Conservation (phyloP, 2,113 vertebrate species). For the Megaceryle maxima region DNA sequence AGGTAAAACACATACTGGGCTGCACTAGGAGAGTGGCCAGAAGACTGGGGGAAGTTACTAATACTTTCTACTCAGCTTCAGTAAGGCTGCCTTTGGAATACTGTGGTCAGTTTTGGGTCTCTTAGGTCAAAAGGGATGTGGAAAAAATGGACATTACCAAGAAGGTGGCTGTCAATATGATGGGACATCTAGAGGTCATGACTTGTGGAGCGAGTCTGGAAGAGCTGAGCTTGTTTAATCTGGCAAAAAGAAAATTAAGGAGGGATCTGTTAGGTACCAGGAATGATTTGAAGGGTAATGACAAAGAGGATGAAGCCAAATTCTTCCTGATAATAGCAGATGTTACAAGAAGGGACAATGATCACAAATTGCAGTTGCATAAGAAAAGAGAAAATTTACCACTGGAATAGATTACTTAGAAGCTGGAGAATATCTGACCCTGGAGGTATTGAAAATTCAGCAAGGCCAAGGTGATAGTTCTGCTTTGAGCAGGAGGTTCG, state of each 20-base stretch:
- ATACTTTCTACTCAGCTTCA: not conserved
- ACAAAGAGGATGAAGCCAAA: not conserved
- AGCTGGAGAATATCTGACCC: not conserved
- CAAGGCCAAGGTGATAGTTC: not conserved
- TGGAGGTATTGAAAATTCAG: not conserved
- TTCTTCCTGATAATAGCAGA: not conserved
- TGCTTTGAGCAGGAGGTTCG: not conserved
- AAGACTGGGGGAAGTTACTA: not conserved
- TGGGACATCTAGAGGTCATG: not conserved
- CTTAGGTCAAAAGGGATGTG: not conserved
- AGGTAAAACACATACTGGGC: not conserved
- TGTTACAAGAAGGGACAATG: not conserved
- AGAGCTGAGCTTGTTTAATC: not conserved
- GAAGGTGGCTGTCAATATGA: not conserved
- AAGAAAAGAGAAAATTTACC: not conserved
- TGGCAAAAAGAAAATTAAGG: not conserved
- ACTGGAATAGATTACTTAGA: not conserved
- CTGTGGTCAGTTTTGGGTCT: not conserved
- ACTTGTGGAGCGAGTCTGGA: not conserved
- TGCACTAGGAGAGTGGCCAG: not conserved
- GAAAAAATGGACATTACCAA: not conserved
- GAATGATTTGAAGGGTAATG: not conserved
- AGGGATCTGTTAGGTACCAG: not conserved
- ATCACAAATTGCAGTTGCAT: not conserved
- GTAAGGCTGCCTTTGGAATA: not conserved